These are phyloP conservation scores for Solenodon paradoxus DNA, from an alignment of 2,113 vertebrate genomes.

Conservation along the genomic window DNA sequence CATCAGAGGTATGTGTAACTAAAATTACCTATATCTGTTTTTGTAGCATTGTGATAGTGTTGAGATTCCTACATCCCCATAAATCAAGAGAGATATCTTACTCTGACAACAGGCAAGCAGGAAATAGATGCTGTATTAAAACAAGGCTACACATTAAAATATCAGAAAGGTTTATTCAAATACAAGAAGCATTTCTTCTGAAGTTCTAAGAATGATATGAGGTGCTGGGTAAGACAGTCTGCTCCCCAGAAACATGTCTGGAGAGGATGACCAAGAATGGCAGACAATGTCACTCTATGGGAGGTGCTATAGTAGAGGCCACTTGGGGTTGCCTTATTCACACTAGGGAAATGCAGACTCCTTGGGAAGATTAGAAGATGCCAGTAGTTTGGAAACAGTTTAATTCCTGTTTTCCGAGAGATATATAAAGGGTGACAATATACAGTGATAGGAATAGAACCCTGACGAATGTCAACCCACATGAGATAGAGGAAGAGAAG, in stretches of 20 bases:
- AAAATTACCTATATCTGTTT: neutral
- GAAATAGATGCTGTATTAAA: neutral
- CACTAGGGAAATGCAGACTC: neutral
- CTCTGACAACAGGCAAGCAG: neutral
- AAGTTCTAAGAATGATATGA: neutral
- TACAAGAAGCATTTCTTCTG: neutral
- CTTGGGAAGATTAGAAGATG: neutral
- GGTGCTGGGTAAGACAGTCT: neutral
- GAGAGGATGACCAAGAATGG: neutral
- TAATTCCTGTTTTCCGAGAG: neutral
- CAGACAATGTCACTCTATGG: neutral
- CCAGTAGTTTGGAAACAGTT: neutral
- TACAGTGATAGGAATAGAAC: neutral
- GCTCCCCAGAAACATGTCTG: neutral
- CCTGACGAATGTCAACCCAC: neutral
- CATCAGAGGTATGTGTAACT: neutral
- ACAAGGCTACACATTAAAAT: neutral
- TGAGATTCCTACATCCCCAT: neutral
- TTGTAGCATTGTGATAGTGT: neutral
- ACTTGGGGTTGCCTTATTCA: neutral
- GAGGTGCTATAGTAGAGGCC: neutral
- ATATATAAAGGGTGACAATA: neutral
- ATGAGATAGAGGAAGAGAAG: neutral
- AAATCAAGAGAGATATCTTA: conserved; percentile 14
- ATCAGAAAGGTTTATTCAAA: neutral